Conservation (phyloP, 2,888 invertebrate species). For the Xestia ashworthii region DNA sequence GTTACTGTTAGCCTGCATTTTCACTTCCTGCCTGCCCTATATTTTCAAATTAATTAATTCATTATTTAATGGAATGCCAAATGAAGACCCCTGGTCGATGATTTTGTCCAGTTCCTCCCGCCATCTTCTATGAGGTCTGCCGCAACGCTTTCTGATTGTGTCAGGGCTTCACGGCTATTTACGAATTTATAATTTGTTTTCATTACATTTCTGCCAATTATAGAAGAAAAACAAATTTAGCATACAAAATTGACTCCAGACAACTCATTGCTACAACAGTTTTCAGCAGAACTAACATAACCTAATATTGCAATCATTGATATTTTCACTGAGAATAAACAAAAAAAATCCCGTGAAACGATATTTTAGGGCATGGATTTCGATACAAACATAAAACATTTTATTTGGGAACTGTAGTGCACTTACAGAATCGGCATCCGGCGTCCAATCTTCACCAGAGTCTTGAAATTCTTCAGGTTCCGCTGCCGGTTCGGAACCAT, state of each 20-base stretch:
- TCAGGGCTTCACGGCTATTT: background rate
- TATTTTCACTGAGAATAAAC: conserved; percentile 3
- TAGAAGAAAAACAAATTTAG: background rate
- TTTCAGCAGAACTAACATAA: conserved; percentile 37
- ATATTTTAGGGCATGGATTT: background rate
- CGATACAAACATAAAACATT: conserved; percentile 7
- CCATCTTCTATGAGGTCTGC: background rate
- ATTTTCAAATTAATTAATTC: no score
- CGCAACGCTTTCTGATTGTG: background rate
- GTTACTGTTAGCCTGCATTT: background rate
- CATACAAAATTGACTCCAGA: background rate
- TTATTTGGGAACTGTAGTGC: conserved; percentile 15
- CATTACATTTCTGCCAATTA: background rate
- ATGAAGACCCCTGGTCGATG: no score
- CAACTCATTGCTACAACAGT: background rate
- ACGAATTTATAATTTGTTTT: background rate
- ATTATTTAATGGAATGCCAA: no score
- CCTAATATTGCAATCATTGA: conserved; percentile 41
- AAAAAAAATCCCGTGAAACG: background rate
- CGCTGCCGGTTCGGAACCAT: conserved; percentile 85
- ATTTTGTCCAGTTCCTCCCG: background rate
- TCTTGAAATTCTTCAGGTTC: conserved; percentile 90
- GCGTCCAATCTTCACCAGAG: conserved; percentile 90
- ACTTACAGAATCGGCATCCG: conserved; percentile 88
- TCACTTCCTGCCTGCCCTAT: background rate